phyloP scores from a whole-genome alignment of 2,888 invertebrate species.

The Latheticus oryzae region DNA sequence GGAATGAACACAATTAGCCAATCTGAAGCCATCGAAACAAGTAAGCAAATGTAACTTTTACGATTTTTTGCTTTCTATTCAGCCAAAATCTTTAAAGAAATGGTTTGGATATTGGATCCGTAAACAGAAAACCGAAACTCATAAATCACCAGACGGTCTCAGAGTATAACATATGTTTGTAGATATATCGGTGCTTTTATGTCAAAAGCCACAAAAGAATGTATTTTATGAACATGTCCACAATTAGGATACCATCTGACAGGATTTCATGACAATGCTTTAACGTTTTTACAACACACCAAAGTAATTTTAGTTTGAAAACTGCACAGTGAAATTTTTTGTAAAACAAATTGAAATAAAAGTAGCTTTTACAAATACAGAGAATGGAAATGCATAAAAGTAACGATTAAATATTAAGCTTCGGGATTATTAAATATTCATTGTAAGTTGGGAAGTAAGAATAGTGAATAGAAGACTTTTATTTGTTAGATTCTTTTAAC shows the following conservation, averaged over 20 bases:
- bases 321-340: too few species aligned
- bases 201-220: slow-evolving; percentile 53
- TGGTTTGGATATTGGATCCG: slow-evolving; percentile 53
- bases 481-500: too few species aligned
- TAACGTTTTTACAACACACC: slow-evolving; percentile 1
- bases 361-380: too few species aligned
- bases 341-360: too few species aligned
- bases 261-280: slow-evolving; percentile 19
- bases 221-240: slow-evolving; percentile 45
- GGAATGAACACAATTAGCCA: slow-evolving; percentile 4
- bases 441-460: too few species aligned
- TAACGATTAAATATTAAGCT: too few species aligned
- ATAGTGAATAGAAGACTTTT: too few species aligned
- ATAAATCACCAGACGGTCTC: slow-evolving; percentile 55
- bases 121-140: slow-evolving; percentile 55
- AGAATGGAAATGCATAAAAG: too few species aligned
- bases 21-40: slow-evolving; percentile 19
- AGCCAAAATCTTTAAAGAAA: slow-evolving; percentile 54
- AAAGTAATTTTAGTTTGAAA: slow-evolving; percentile 12
- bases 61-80: slow-evolving; percentile 52
- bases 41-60: slow-evolving; percentile 30
- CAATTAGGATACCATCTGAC: slow-evolving; percentile 11
- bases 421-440: too few species aligned
- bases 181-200: slow-evolving; percentile 54
- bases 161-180: slow-evolving; percentile 53